Evolutionary conservation across 2,888 invertebrate genomes (phyloP), one percentile per base, ranked within the genome.

Genomic region (Eucera pruinosa): DNA sequence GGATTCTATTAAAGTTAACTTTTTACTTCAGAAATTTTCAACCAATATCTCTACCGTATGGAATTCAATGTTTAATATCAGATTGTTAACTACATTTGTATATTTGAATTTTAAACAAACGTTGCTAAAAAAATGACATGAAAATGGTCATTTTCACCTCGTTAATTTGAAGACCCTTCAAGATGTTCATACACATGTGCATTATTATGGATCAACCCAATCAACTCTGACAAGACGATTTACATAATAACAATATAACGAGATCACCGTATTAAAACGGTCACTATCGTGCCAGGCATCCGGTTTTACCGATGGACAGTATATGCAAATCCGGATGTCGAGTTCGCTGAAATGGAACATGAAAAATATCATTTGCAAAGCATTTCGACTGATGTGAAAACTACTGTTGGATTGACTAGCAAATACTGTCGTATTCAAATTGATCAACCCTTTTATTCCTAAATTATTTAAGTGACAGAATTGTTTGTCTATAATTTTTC

Each of bases 181-280:
- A 50, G 43, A 58, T 36, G 43, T n/a, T 15, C 2, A 2, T 13
- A 30, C 18, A 25, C 20, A 43, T 41, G 47, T 47, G 50, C 50
- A 15, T 73, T 52, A 54, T 58, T 58, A 23, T 18, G 36, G 27
- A 50, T 25, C 27, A 25, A 39, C 18, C n/a, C 64, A 64, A 72
- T 47, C 73, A 50, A 30, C 45, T 48, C n/a, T 4, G 30, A 23
- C 52, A 39, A 54, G 39, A n/a, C 39, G 25, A 64, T 72, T 74
- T 64, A 47, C 73, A 58, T 64, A 57, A 73, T 55, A n/a, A 48
- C 65, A 48, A 11, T 23, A n/a, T 66, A 48, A 74, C 36, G 20
- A 55, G 55, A 74, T 61, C 11, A 47, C 7, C 25, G 36, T 23
- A 48, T 74, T 58, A 74, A 25, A 61, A 50, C 58, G 30, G 27